Evolutionary conservation across 2,888 invertebrate genomes (phyloP), one percentile per base, ranked within the genome.

Genomic region (Branchipolynoe longqiensis): DNA sequence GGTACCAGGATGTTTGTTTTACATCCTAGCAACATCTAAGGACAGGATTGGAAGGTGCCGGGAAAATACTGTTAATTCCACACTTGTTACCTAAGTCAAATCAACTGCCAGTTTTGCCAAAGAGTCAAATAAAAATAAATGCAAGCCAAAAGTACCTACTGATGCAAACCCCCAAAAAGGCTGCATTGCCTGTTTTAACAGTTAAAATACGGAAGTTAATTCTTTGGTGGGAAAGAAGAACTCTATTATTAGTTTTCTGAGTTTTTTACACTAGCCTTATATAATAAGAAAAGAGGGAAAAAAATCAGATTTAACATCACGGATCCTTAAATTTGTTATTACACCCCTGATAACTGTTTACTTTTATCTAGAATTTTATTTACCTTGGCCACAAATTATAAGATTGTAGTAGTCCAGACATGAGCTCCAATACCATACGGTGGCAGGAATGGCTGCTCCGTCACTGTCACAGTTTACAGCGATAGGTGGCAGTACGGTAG

Each of bases 11-110:
- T n/a, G n/a, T n/a, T n/a, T n/a, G n/a, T n/a, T n/a, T n/a, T n/a
- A n/a, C n/a, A n/a, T n/a, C n/a, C n/a, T n/a, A n/a, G n/a, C n/a
- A n/a, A n/a, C n/a, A n/a, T n/a, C n/a, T n/a, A n/a, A n/a, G n/a
- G n/a, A n/a, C n/a, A n/a, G n/a, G n/a, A n/a, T n/a, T n/a, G n/a
- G n/a, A n/a, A n/a, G n/a, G n/a, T n/a, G n/a, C n/a, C n/a, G n/a
- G n/a, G n/a, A n/a, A n/a, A n/a, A n/a, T n/a, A 78, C 78, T 78
- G 41, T 78, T 78, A 78, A 48, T 78, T 78, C 78, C 78, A 78
- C 48, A 48, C 78, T 78, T 48, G 48, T 48, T 78, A 69, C 69
- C 69, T 38, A 36, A 33, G 69, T 69, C 69, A 69, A 69, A 69
- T 38, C 36, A 69, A 36, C 69, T 69, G 69, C 69, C 69, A 69